phyloP scores from a whole-genome alignment of 2,888 invertebrate genomes.

The Nomada ferruginata region DNA sequence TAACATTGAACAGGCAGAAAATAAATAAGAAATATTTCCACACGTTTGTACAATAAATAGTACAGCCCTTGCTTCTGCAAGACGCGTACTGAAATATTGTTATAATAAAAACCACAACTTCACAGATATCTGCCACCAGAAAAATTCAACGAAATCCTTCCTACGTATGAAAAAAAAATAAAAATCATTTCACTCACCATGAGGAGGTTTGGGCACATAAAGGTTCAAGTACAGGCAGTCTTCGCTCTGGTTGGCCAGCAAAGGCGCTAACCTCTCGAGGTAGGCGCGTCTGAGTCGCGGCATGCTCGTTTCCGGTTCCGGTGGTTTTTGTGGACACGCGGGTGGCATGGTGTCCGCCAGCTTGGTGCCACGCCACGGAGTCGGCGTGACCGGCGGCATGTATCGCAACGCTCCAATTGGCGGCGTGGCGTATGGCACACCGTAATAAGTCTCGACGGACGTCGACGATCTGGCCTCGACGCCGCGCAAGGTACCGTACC shows the following conservation, averaged over 20 bases:
- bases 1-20: too few species aligned
- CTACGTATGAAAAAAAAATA: too few species aligned
- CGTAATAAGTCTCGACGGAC: constrained; percentile 96
- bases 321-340: constrained; percentile 94
- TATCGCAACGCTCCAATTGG: constrained; percentile 95
- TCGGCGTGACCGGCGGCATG: constrained; percentile 97
- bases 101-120: background rate
- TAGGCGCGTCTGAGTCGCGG: constrained; percentile 94
- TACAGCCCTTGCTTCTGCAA: too few species aligned
- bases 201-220: constrained; percentile 92
- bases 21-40: too few species aligned
- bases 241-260: constrained; percentile 96
- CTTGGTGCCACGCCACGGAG: constrained; percentile 93
- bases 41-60: too few species aligned
- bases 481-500: constrained; percentile 95
- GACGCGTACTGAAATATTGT: too few species aligned
- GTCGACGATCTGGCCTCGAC: constrained; percentile 92
- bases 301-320: constrained; percentile 85
- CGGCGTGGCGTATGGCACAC: constrained; percentile 97
- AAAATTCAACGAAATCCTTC: too few species aligned
- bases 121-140: background rate
- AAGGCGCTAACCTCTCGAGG: constrained; percentile 92
- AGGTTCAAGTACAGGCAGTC: constrained; percentile 99
- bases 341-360: constrained; percentile 93
- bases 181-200: constrained; percentile 74